Evolutionary conservation across 1,140 invertebrate genomes (phyloP), one percentile per base, ranked within the genome.

Genomic region (Hylaeus volcanicus): DNA sequence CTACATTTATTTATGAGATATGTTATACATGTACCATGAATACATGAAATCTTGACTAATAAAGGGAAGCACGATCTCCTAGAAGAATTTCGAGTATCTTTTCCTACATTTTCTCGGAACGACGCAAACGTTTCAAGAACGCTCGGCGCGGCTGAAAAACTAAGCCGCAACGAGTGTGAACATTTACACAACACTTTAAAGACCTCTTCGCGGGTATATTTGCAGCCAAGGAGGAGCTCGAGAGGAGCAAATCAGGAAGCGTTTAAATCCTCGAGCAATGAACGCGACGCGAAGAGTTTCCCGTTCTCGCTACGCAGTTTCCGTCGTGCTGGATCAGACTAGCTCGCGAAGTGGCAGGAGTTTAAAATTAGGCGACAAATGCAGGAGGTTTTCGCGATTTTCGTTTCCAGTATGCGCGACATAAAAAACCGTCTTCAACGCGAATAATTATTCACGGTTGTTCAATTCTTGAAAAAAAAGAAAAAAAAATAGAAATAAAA

Each of bases 321-420:
- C 37, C 45, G 4, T 12, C 9, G 2, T 4, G 41, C 6, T 14
- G 12, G 48, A 63, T 37, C 12, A 11, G 26, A 70, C 14, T 43
- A 26, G 11, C 15, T 68, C 56, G 76, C 76, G 37, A 72, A 72
- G 76, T 71, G 58, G 74, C 66, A 51, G 15, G 26, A 45, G 66
- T 78, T 78, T 78, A 71, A 78, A 78, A 72, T 72, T 71, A 72
- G 68, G 68, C n/a, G 45, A 72, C 76, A 45, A 63, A 9, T 43
- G 5, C 26, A 0, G 51, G 37, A n/a, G 55, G 37, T 56, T 56
- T 15, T 9, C 53, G 37, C 12, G 3, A 45, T 71, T 53, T 4
- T 2, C 37, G 45, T 26, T 56, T 26, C 6, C 39, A 39, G 43
- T 60, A 63, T 39, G n/a, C 5, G n/a, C 43, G 15, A 53, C 43